Evolutionary conservation across 2,113 vertebrate genomes (phyloP).

Genomic region (Chascanopsetta lugubris): DNA sequence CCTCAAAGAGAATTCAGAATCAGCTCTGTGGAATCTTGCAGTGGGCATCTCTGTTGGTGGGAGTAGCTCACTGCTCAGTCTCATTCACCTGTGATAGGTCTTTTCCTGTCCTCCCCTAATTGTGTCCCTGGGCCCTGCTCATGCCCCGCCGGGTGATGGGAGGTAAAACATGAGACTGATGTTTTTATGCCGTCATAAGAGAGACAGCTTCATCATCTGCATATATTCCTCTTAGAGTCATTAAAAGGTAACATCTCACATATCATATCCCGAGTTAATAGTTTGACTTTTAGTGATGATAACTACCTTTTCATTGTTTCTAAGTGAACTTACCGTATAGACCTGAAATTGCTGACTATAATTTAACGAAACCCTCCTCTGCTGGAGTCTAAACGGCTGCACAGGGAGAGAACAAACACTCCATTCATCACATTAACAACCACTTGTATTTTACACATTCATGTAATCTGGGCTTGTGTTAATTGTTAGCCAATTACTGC

Average conservation of each 20-base stretch:
- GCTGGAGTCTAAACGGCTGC: not conserved
- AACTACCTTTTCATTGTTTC: too few species aligned
- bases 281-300: too few species aligned
- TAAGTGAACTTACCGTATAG: too few species aligned
- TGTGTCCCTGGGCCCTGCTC: slow-evolving; percentile 41
- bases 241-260: slow-evolving; percentile 2
- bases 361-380: not conserved
- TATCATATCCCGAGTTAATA: not conserved
- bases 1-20: slow-evolving; percentile 61
- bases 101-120: slow-evolving; percentile 47
- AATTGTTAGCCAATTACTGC: too few species aligned
- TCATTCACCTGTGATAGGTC: slow-evolving; percentile 24
- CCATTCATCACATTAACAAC: not conserved
- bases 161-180: slow-evolving; percentile 36
- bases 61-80: slow-evolving; percentile 2
- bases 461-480: too few species aligned
- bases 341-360: not conserved
- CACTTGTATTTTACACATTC: too few species aligned
- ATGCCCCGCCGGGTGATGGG: slow-evolving; percentile 20
- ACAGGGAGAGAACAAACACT: not conserved
- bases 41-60: slow-evolving; percentile 39
- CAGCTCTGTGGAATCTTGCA: slow-evolving; percentile 11
- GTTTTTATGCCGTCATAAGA: slow-evolving; percentile 48
- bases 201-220: slow-evolving; percentile 11
- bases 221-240: slow-evolving; percentile 28